phyloP scores from a whole-genome alignment of 2,888 invertebrate genomes.

The Microctonus hyperodae region DNA sequence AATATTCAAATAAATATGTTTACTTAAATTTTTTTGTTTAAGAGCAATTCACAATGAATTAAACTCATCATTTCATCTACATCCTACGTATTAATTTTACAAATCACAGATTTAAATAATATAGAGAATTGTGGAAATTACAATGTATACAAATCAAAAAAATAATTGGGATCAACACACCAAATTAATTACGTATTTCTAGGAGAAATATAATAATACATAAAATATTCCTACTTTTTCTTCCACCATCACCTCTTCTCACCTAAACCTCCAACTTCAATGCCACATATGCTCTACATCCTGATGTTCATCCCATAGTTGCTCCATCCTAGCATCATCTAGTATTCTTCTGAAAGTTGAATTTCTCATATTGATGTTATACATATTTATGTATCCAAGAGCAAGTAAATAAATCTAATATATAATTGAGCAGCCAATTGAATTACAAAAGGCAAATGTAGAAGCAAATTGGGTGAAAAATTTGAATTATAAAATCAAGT shows the following conservation, averaged over 20 bases:
- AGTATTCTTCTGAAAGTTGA: constrained; percentile 25
- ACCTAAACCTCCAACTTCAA: background rate
- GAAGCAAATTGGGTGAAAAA: background rate
- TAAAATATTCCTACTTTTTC: background rate
- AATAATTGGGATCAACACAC: background rate
- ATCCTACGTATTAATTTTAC: background rate
- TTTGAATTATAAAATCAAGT: background rate
- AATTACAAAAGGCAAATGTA: background rate
- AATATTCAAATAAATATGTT: too few species aligned
- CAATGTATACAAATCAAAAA: background rate
- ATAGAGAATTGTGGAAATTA: background rate
- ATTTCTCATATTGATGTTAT: background rate
- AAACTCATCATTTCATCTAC: too few species aligned
- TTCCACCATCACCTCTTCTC: background rate
- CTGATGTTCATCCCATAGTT: constrained; percentile 34
- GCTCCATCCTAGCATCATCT: constrained; percentile 32
- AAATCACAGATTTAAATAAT: background rate
- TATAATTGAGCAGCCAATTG: background rate
- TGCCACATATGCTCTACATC: constrained; percentile 27
- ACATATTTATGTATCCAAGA: background rate
- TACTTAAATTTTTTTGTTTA: too few species aligned
- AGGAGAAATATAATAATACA: background rate
- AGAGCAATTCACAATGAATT: too few species aligned
- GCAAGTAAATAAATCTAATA: background rate
- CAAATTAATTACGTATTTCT: background rate